Base-by-base conservation (phyloP, 1,140 invertebrate genomes). In the Brachionus asplanchnoidis region DNA sequence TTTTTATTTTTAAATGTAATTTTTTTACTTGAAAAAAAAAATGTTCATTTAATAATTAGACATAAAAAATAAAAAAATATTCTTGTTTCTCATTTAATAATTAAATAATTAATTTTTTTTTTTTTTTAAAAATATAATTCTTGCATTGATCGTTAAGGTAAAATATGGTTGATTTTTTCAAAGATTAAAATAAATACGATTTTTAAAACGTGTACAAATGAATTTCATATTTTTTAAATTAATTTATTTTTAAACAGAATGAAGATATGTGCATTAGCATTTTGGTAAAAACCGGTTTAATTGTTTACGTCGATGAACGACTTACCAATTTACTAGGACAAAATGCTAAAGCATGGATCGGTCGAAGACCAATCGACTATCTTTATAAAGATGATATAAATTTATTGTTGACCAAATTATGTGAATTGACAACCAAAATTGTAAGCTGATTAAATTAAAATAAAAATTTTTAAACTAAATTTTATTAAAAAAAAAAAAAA, bases 221-320 rank as follows among this genome's bases (percentile, higher is more conserved):
- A 36, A 46, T 3, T 46, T 46, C 14, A 46, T 3, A 46, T 36
- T 68, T 68, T n/a, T 68, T 28, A 14, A 68, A 32, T 3, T 12
- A 14, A 12, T 12, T 46, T 46, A 11, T 68, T 28, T 14, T 32
- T 68, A 9, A 40, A 20, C 12, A 73, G 42, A 77, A 77, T 28
- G 53, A 82, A 42, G 79, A 82, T 11, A 65, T 82, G 79, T 82
- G 79, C 20, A 82, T 82, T 36, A 65, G 53, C 36, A 82, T 82
- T 68, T 68, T 82, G 36, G 79, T 82, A 12, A 82, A 82, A 68
- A 82, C 79, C 50, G 79, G 79, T 44, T 44, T 82, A 23, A 82
- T 82, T 42, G 42, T 82, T 65, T 82, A 65, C n/a, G 79, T 82
- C n/a, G 79, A 82, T 14, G 79, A 82, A 20, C 36, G 65, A 4